phyloP scores from a whole-genome alignment of 2,113 vertebrate genomes.

The Reinhardtius hippoglossoides region DNA sequence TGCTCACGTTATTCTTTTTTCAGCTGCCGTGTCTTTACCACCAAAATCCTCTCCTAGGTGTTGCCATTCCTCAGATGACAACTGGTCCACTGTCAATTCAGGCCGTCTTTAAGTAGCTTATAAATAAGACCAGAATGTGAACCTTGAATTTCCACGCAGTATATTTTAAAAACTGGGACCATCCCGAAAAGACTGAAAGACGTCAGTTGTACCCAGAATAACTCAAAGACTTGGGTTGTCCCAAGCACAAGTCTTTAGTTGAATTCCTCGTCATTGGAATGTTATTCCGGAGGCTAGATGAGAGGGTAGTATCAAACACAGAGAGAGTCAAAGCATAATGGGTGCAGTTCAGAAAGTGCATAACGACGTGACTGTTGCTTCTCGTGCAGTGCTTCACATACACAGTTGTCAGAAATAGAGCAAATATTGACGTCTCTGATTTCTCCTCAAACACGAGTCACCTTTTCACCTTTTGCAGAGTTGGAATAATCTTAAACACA shows the following conservation, averaged over 20 bases:
- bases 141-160: constrained; percentile 29
- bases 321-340: constrained; percentile 61
- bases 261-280: constrained; percentile 63
- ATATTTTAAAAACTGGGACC: constrained; percentile 18
- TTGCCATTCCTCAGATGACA: constrained; percentile 52
- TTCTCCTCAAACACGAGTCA: constrained; percentile 50
- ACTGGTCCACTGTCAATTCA: constrained; percentile 38
- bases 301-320: constrained; percentile 52
- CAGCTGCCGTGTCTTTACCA: constrained; percentile 21
- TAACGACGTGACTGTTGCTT: constrained; percentile 72
- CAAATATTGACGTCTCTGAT: constrained; percentile 69
- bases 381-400: constrained; percentile 13
- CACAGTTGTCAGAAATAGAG: constrained; percentile 51
- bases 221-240: constrained; percentile 54
- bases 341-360: constrained; percentile 59
- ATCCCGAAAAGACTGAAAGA: constrained; percentile 59
- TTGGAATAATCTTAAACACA: constrained; percentile 22
- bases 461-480: constrained; percentile 44
- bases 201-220: constrained; percentile 70
- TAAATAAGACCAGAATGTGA: constrained; percentile 6
- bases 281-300: constrained; percentile 55
- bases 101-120: not conserved
- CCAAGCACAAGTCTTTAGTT: constrained; percentile 57
- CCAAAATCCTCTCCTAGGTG: constrained; percentile 10
- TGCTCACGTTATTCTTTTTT: constrained; percentile 8